phyloP scores from a whole-genome alignment of 1,140 invertebrate species.

The Aphidius gifuensis region DNA sequence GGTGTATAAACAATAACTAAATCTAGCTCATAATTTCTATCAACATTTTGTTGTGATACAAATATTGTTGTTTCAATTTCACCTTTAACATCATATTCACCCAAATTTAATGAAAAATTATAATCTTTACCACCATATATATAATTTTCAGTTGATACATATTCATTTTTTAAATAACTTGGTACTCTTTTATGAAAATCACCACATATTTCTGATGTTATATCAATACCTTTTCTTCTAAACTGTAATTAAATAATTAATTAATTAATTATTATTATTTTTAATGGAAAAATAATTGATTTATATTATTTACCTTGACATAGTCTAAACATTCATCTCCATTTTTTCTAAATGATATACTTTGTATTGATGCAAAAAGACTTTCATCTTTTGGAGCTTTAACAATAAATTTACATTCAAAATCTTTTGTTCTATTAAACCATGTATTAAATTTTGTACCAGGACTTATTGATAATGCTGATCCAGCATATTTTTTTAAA shows the following conservation, averaged over 20 bases:
- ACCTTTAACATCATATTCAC: constrained; percentile 21
- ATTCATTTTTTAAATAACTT: constrained; percentile 6
- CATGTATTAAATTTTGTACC: constrained; percentile 31
- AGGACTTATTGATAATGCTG: too few species aligned
- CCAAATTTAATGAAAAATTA: constrained; percentile 22
- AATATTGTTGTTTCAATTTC: constrained; percentile 45
- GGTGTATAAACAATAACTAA: constrained; percentile 43
- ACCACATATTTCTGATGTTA: constrained; percentile 36
- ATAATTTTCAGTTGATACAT: constrained; percentile 10
- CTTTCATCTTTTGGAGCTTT: constrained; percentile 30
- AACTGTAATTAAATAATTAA: constrained; percentile 22
- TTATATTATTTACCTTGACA: constrained; percentile 28
- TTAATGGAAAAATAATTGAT: too few species aligned
- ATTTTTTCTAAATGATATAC: constrained; percentile 37
- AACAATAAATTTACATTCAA: constrained; percentile 37
- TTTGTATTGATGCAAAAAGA: constrained; percentile 43
- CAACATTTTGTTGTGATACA: constrained; percentile 34
- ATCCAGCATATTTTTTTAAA: too few species aligned
- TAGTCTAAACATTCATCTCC: constrained; percentile 41
- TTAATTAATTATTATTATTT: too few species aligned
- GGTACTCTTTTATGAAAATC: constrained; percentile 25
- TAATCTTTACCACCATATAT: not conserved
- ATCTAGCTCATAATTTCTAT: constrained; percentile 30
- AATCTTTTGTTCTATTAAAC: constrained; percentile 20
- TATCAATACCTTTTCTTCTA: constrained; percentile 30